Evolutionary conservation across 2,797 vertebrate species (phyloP), one percentile per base, ranked within the genome.

Genomic region (Ispidina picta): DNA sequence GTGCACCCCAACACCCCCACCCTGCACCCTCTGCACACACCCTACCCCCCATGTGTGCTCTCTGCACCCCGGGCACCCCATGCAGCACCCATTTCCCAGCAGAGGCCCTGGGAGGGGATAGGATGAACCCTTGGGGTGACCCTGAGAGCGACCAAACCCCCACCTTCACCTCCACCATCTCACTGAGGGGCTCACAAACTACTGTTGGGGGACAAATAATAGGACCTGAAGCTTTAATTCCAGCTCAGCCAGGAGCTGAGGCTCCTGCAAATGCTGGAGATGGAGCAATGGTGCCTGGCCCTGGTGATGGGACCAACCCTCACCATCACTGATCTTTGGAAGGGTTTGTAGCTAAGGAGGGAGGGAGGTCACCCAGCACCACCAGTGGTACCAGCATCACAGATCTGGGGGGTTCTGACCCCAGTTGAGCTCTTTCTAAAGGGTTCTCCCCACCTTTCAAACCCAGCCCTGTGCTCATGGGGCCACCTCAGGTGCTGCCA

Each of bases 61-160:
- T 26, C 48, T 51, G 48, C 48, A 26, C 48, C 48, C 25, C 26
- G 10, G 46, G 44, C 31, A 16, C 2, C 9, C 33, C 10, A 8
- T 16, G 48, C 16, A 14, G 49, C 29, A 21, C 48, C 7, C 7
- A 1, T 20, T 33, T 33, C 72, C 55, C 37, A 39, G 7, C 3
- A 2, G 18, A 17, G 37, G 10, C 8, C 6, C 7, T 4, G 4
- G 6, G 15, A 25, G 64, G 41, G 29, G 48, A 20, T 0, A 1
- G 48, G 14, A 37, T 23, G 6, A 31, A 20, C 19, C 20, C 23
- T 10, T 10, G 31, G 20, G 66, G 58, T 37, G 39, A 21, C 31
- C 4, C 31, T 37, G 33, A n/a, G 29, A 29, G 29, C 2, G 5
- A 26, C 58, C 5, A 7, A 31, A 8, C 28, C 5, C 3, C 2